Evolutionary conservation across 2,797 vertebrate species (phyloP), one percentile per base, ranked within the genome.

Genomic region (Chrosomus eos): DNA sequence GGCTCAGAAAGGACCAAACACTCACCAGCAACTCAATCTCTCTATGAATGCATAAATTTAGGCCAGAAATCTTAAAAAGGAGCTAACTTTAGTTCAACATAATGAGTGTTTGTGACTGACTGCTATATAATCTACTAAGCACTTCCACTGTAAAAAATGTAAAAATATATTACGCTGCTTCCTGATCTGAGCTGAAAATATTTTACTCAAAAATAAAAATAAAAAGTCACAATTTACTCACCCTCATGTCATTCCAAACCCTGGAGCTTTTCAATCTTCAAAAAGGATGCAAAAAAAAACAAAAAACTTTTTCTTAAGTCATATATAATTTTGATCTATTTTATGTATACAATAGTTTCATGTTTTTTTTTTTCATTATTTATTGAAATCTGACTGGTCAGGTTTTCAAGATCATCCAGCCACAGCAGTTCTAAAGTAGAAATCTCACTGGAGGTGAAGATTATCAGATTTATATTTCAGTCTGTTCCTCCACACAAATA

Each of bases 1-100:
- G 28, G 67, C 67, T 70, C 72, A 71, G 71, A 83, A 87, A 87
- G 23, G 62, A 43, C 14, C 73, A 72, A 62, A 77, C 67, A 76
- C 23, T 48, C 64, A 66, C 11, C 60, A 51, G 45, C 23, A 51
- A 18, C 62, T 78, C 38, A 28, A 19, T 45, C 23, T 64, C 76
- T 64, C 19, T 26, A 67, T 51, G 13, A 68, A 67, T 36, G 62
- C 78, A 53, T 14, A 76, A 5, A 76, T 58, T 74, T 51, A 48
- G 45, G 45, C 45, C 16, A 40, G 51, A 58, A 58, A n/a, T 58
- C 33, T 77, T 43, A 62, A 77, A 77, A 77, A 43, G 14, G 16
- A 62, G 36, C 38, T 13, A 77, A 77, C 55, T 26, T 68, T 60
- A 19, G 43, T 26, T 77, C 16, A 43, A 43, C 53, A 43, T 23